Conservation (phyloP, 2,888 invertebrate genomes). For the Dolichomitus sp. region DNA sequence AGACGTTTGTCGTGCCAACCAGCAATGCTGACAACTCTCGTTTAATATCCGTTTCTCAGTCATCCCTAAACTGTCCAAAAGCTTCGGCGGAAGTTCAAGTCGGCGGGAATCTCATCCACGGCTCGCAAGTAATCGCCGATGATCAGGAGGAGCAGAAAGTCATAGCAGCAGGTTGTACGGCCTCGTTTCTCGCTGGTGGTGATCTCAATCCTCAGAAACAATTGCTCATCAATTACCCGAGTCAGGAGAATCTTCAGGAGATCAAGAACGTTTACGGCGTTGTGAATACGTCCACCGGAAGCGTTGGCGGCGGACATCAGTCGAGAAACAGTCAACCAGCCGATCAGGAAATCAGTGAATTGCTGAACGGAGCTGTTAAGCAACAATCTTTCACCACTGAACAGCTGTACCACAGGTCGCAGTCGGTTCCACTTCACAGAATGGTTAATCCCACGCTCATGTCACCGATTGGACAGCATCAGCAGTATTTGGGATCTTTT, state of each 20-base stretch:
- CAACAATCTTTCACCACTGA: constrained; percentile 83
- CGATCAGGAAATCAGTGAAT: constrained; percentile 89
- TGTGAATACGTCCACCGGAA: neutral
- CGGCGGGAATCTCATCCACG: constrained; percentile 64
- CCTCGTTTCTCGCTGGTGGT: constrained; percentile 68
- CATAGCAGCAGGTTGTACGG: constrained; percentile 8
- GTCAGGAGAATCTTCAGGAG: constrained; percentile 82
- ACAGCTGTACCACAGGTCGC: constrained; percentile 88
- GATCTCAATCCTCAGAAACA: constrained; percentile 79
- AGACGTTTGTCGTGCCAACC: constrained; percentile 83
- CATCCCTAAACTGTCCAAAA: constrained; percentile 19
- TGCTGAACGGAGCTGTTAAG: constrained; percentile 88
- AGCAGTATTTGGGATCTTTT: constrained; percentile 74
- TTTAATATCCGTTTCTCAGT: constrained; percentile 50
- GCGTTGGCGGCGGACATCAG: constrained; percentile 60
- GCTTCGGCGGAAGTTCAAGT: constrained; percentile 77
- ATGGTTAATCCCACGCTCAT: constrained; percentile 85
- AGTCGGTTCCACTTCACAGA: constrained; percentile 92
- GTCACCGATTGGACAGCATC: constrained; percentile 81
- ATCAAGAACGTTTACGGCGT: constrained; percentile 70
- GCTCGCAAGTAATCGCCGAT: constrained; percentile 31
- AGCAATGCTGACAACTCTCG: constrained; percentile 75
- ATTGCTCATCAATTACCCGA: constrained; percentile 83
- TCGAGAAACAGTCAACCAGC: constrained; percentile 74
- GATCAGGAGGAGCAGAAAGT: constrained; percentile 30